These are phyloP conservation scores for Mesoclemmys tuberculata DNA, from an alignment of 2,113 vertebrate species.

Conservation along the genomic window DNA sequence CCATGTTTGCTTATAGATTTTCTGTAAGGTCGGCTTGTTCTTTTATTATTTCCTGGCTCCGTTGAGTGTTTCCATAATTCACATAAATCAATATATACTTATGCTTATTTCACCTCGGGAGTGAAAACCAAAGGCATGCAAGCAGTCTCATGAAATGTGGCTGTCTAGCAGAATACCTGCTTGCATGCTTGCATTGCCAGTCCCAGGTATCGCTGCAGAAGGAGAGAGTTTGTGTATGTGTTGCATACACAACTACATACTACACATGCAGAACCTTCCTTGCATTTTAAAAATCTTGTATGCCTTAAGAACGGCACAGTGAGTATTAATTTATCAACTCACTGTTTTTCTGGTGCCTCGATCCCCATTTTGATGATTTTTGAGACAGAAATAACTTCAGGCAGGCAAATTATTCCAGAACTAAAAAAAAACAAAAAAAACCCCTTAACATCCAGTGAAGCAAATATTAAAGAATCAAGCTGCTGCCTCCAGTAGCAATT, in stretches of 20 bases:
- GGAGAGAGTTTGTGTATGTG: background rate
- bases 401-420: constrained; percentile 45
- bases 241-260: background rate
- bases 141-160: constrained; percentile 27
- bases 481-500: constrained; percentile 59
- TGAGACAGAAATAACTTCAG: constrained; percentile 57
- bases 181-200: background rate
- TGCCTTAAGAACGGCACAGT: background rate
- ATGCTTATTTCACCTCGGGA: constrained; percentile 1
- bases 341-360: background rate
- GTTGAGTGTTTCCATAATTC: background rate
- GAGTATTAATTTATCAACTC: background rate
- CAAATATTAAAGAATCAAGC: constrained; percentile 34
- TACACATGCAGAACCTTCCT: background rate
- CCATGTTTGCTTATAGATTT: background rate
- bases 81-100: constrained; percentile 14
- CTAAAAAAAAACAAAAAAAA: background rate
- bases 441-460: constrained; percentile 46
- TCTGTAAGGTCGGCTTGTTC: background rate
- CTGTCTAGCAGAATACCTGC: background rate
- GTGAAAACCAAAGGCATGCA: background rate
- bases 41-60: constrained; percentile 17
- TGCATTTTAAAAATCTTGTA: background rate
- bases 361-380: constrained; percentile 1
- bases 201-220: background rate